Conservation (phyloP, 2,888 invertebrate genomes). For the Platerodrilus igneus region DNA sequence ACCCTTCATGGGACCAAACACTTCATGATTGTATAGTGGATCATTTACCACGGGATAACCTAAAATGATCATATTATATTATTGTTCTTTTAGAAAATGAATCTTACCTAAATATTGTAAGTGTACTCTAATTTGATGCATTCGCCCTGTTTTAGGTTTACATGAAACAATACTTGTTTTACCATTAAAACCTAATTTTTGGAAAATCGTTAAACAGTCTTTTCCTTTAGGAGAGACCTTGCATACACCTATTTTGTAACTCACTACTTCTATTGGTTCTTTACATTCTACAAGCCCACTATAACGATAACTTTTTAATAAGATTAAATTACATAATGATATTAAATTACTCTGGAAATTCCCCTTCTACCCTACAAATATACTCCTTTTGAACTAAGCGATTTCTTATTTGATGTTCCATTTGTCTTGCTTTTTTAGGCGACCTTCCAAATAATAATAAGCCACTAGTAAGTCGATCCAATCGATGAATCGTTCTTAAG, state of each 20-base stretch:
- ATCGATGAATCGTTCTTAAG: slow-evolving; percentile 87
- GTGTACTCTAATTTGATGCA: slow-evolving; percentile 99
- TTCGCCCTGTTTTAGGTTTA: slow-evolving; percentile 92
- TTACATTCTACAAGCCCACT: slow-evolving; percentile 80
- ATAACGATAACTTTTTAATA: slow-evolving; percentile 18
- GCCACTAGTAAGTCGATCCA: slow-evolving; percentile 93
- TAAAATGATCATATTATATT: slow-evolving; percentile 48
- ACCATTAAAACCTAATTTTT: slow-evolving; percentile 81
- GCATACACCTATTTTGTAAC: slow-evolving; percentile 94
- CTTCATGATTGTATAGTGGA: slow-evolving; percentile 92
- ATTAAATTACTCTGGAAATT: slow-evolving; percentile 79
- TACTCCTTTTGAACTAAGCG: slow-evolving; percentile 92
- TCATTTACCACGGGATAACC: slow-evolving; percentile 98
- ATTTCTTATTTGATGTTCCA: slow-evolving; percentile 92
- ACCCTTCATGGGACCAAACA: slow-evolving; percentile 91
- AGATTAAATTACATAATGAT: neutral
- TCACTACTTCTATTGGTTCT: slow-evolving; percentile 89
- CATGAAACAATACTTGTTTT: slow-evolving; percentile 91
- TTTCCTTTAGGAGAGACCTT: slow-evolving; percentile 91
- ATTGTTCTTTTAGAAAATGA: neutral
- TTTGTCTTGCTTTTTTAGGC: slow-evolving; percentile 87
- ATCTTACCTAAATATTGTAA: slow-evolving; percentile 87
- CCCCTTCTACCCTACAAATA: slow-evolving; percentile 90
- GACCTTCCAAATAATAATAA: slow-evolving; percentile 89
- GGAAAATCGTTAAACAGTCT: slow-evolving; percentile 87